Evolutionary conservation across 2,113 vertebrate species (phyloP).

Genomic region (Crotalus helleri): DNA sequence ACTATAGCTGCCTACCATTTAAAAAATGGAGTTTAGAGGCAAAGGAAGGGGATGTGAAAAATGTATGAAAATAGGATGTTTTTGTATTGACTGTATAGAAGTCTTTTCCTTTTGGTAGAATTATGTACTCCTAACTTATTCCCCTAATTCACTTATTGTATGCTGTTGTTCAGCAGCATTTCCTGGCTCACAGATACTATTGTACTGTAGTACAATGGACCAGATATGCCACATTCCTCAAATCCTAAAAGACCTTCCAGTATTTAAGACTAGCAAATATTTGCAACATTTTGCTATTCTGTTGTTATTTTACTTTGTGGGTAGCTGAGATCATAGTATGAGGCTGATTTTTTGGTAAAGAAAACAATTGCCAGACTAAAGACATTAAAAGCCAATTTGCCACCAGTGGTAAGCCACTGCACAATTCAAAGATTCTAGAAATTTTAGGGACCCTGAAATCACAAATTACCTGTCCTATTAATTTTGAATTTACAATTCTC

Average conservation of each 20-base stretch:
- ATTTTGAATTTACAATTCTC: not conserved
- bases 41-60: not conserved
- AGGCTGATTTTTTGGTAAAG: not conserved
- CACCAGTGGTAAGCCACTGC: not conserved
- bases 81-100: not conserved
- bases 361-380: not conserved
- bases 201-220: not conserved
- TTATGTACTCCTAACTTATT: not conserved
- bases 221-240: not conserved
- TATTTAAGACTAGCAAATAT: not conserved
- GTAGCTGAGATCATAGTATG: not conserved
- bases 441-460: not conserved
- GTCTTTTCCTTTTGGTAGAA: not conserved
- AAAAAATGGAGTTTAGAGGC: not conserved
- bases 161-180: not conserved
- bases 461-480: not conserved
- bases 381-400: not conserved
- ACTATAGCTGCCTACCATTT: not conserved
- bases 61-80: not conserved
- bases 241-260: not conserved
- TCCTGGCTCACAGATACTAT: not conserved
- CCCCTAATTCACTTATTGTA: not conserved
- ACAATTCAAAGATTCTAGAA: not conserved
- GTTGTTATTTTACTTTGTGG: not conserved
- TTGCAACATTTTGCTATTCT: not conserved